Evolutionary conservation across 2,888 invertebrate species (phyloP).

Genomic region (Eledona agricola): DNA sequence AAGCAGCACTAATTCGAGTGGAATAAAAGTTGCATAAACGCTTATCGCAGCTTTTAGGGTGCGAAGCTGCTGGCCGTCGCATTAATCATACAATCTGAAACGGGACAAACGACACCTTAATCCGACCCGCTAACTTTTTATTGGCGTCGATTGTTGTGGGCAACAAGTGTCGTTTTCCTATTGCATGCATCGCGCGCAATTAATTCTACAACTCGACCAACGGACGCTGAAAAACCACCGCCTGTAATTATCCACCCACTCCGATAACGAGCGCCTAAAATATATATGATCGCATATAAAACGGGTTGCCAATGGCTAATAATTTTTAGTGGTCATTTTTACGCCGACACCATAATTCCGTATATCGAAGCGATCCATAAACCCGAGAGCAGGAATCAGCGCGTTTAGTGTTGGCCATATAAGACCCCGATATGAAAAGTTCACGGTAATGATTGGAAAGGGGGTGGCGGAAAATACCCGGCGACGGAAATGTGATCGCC

Average conservation of each 20-base stretch:
- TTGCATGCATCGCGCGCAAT: no score
- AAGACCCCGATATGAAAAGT: constrained; percentile 35
- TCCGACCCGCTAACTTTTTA: constrained; percentile 19
- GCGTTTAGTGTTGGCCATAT: constrained; percentile 37
- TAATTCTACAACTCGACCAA: no score
- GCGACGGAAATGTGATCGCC: constrained; percentile 31
- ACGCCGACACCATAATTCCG: constrained; percentile 38
- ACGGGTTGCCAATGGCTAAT: constrained; percentile 18
- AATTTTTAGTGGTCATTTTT: constrained; percentile 40
- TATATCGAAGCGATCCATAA: constrained; percentile 33
- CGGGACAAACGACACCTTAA: no score
- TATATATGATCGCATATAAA: constrained; percentile 17
- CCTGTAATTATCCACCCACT: constrained; percentile 3
- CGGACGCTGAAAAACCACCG: constrained; percentile 1
- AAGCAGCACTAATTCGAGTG: no score
- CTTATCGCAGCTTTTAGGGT: no score
- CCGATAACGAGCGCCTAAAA: constrained; percentile 10
- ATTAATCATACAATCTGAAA: constrained; percentile 19
- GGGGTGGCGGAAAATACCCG: constrained; percentile 25
- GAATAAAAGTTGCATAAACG: no score
- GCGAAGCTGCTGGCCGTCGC: constrained; percentile 15
- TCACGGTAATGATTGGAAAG: constrained; percentile 14
- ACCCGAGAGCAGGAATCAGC: constrained; percentile 30
- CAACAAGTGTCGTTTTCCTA: constrained; percentile 28
- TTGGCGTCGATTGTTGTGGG: constrained; percentile 9